These are phyloP conservation scores for Labroides dimidiatus DNA, from an alignment of 2,797 vertebrate species.

Conservation along the genomic window DNA sequence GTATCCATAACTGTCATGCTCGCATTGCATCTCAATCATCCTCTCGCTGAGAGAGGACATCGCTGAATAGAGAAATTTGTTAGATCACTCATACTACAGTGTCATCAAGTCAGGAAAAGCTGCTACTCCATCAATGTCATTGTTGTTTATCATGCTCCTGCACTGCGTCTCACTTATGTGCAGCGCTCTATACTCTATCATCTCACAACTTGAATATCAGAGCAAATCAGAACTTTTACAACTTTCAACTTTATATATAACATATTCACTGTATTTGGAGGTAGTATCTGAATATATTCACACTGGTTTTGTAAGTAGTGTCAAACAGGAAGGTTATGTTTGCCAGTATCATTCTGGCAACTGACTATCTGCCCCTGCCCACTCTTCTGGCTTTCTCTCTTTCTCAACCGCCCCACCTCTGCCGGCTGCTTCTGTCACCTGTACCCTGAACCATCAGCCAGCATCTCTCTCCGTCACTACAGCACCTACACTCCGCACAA, in stretches of 20 bases:
- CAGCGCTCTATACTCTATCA: not conserved
- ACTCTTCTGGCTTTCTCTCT: too few relatives aligned
- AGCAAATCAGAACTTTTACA: not conserved
- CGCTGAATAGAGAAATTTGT: constrained; percentile 32
- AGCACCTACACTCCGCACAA: too few relatives aligned
- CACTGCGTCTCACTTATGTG: constrained; percentile 41
- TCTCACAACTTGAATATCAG: constrained; percentile 11
- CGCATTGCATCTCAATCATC: constrained; percentile 22
- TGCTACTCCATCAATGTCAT: constrained; percentile 58
- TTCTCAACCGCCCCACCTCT: too few relatives aligned
- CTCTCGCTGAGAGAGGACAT: constrained; percentile 6
- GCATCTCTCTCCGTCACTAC: too few relatives aligned
- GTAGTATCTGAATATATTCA: not conserved
- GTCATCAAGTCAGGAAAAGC: constrained; percentile 56
- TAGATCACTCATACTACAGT: constrained; percentile 28
- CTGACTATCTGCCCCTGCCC: too few relatives aligned
- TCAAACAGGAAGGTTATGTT: constrained; percentile 24
- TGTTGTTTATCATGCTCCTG: constrained; percentile 52
- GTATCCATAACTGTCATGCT: constrained; percentile 6
- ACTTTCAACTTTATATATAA: constrained; percentile 1
- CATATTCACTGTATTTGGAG: not conserved
- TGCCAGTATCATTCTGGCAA: too few relatives aligned
- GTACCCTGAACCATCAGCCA: too few relatives aligned
- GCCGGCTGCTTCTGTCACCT: too few relatives aligned
- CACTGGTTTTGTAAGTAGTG: not conserved